Conservation (phyloP, 2,113 vertebrate species). For the Alethe diademata region DNA sequence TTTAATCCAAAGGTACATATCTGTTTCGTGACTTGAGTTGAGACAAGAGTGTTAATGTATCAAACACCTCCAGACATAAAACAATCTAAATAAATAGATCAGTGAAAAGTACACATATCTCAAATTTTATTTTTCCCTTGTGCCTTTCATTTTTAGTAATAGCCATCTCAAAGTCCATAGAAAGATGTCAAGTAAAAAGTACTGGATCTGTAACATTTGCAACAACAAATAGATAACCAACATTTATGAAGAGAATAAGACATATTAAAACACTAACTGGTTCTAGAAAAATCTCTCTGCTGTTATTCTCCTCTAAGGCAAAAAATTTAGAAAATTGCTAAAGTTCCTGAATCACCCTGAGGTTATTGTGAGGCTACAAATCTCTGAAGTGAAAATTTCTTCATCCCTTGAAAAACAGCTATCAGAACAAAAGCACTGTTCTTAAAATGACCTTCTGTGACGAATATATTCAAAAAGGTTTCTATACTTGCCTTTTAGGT, state of each 20-base stretch:
- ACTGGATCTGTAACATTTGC: not conserved
- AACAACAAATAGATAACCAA: not conserved
- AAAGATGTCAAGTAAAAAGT: not conserved
- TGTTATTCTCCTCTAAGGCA: not conserved
- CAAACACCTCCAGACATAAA: not conserved
- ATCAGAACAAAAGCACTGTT: not conserved
- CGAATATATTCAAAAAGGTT: not conserved
- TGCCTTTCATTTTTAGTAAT: not conserved
- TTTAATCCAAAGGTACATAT: not conserved
- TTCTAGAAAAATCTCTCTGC: not conserved
- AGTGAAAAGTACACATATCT: not conserved
- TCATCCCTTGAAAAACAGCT: not conserved
- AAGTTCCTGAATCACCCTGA: not conserved
- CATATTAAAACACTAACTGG: not conserved
- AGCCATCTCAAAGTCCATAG: not conserved
- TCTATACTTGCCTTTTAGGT: not conserved
- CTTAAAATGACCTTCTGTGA: not conserved
- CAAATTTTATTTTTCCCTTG: not conserved
- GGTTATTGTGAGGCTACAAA: not conserved
- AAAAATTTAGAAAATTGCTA: not conserved
- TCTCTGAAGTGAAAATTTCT: slow-evolving; percentile 2
- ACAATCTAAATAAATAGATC: not conserved
- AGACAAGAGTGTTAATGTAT: not conserved
- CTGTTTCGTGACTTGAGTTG: not conserved
- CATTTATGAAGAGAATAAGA: not conserved